These are phyloP conservation scores for Emydura subglobosa DNA, from an alignment of 2,113 vertebrate species.

Conservation along the genomic window DNA sequence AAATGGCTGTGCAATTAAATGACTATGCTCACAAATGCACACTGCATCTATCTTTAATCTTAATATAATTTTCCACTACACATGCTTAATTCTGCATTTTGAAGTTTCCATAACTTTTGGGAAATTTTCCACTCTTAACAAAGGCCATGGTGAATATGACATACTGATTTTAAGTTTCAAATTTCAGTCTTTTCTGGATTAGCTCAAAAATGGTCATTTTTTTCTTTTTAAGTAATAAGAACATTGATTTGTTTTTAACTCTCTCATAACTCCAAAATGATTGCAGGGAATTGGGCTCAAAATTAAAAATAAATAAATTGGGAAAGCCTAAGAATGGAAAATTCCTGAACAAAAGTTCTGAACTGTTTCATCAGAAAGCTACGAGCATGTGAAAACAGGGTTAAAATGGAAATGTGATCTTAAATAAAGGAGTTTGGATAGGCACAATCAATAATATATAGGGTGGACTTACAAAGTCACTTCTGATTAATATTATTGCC, in stretches of 20 bases:
- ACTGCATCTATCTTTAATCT: not conserved
- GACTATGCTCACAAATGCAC: not conserved
- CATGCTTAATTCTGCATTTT: not conserved
- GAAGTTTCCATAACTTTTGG: not conserved
- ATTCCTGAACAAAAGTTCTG: not conserved
- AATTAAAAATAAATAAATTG: not conserved
- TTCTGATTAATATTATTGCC: not conserved
- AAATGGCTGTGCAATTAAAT: not conserved
- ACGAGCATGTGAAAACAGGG: not conserved
- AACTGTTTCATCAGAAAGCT: not conserved
- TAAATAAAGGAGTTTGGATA: not conserved
- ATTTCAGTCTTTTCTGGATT: not conserved
- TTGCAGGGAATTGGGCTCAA: not conserved
- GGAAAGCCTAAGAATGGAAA: not conserved
- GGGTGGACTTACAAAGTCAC: not conserved
- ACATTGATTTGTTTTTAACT: not conserved
- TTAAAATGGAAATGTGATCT: not conserved
- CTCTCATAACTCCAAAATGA: not conserved
- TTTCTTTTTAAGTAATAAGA: not conserved
- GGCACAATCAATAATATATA: not conserved
- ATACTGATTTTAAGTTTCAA: not conserved
- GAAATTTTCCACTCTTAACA: rapidly evolving
- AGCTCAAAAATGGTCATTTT: rapidly evolving
- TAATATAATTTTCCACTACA: not conserved
- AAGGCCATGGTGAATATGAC: not conserved